These are phyloP conservation scores for Cathartes aura DNA, from an alignment of 2,113 vertebrate species.

Conservation along the genomic window DNA sequence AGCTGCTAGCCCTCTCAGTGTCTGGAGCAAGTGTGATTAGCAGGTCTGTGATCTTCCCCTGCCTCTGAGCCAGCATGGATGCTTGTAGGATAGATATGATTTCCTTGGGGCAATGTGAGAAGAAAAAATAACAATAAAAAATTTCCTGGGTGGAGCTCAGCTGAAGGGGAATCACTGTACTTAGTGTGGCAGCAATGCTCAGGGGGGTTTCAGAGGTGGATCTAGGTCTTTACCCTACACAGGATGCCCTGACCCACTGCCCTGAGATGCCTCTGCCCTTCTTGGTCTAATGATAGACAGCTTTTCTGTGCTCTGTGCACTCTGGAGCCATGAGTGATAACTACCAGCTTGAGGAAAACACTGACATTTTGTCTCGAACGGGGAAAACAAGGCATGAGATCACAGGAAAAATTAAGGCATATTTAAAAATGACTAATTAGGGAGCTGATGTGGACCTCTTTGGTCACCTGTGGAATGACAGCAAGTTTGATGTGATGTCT, in stretches of 20 bases:
- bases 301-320: background rate
- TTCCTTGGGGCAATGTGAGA: background rate
- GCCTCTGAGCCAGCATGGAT: background rate
- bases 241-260: background rate
- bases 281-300: background rate
- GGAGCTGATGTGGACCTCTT: background rate
- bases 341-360: background rate
- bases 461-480: background rate
- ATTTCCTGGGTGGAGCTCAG: background rate
- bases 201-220: background rate
- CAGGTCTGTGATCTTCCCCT: background rate
- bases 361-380: background rate
- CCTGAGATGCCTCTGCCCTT: background rate
- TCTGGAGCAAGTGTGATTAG: background rate
- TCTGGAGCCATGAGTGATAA: background rate
- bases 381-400: background rate
- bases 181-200: background rate
- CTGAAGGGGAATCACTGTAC: background rate
- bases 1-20: accelerated
- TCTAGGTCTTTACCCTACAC: background rate
- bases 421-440: background rate
- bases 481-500: background rate
- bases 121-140: background rate
- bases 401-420: background rate
- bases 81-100: background rate